A percentile compares a stretch with the other conserved stretches of the same genome.
Evolutionary conservation across 1,140 invertebrate species (phyloP).

Genomic region (Medauroidea extradentata): DNA sequence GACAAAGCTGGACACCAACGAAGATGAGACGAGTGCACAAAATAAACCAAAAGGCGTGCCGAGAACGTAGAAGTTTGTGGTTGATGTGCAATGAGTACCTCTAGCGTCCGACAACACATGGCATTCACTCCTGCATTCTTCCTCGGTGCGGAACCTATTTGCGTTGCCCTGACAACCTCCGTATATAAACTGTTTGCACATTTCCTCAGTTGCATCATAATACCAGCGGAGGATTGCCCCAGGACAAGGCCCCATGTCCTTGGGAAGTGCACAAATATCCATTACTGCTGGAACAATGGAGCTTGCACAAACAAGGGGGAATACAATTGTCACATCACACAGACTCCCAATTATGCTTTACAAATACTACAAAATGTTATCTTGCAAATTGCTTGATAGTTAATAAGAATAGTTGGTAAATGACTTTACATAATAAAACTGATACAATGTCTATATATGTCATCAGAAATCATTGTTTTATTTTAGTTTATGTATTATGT

Average conservation of each 20-base stretch:
- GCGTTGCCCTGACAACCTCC: slow-evolving; percentile 62
- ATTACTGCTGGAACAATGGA: slow-evolving; percentile 38
- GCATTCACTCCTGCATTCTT: slow-evolving; percentile 55
- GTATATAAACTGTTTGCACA: slow-evolving; percentile 56
- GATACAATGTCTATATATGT: too few species aligned
- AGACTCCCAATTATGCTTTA: not conserved
- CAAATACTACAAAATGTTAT: not conserved
- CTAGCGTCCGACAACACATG: slow-evolving; percentile 34
- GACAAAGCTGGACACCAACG: too few species aligned
- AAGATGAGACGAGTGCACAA: too few species aligned
- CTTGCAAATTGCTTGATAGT: too few species aligned
- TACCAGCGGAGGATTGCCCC: slow-evolving; percentile 52
- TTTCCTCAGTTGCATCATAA: slow-evolving; percentile 51
- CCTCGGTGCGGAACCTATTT: slow-evolving; percentile 58
- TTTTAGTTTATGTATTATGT: too few species aligned
- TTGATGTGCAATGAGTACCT: slow-evolving; percentile 6
- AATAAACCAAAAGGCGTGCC: too few species aligned
- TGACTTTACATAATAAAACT: too few species aligned
- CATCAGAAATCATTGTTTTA: too few species aligned
- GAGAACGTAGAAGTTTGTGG: too few species aligned
- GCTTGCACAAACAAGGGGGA: slow-evolving; percentile 2
- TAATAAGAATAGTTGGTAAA: too few species aligned
- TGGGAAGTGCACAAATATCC: slow-evolving; percentile 52
- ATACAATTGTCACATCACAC: too few species aligned
- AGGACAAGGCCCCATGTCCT: slow-evolving; percentile 52